Percentiles rank a stretch among this genome's conserved stretches.
phyloP scores from a whole-genome alignment of 2,797 vertebrate genomes.

The Octomys mimax region DNA sequence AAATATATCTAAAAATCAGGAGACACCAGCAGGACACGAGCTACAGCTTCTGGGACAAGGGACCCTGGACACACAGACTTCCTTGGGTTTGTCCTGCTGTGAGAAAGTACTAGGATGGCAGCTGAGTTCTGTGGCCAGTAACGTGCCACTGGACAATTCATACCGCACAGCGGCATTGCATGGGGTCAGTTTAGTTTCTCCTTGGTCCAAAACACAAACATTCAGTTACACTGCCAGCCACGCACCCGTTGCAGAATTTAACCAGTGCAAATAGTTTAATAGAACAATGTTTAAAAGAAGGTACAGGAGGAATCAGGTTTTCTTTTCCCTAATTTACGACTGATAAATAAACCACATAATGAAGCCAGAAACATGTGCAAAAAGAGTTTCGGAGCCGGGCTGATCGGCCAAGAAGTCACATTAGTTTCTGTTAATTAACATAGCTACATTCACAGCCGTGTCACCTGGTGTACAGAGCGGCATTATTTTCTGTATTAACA shows the following conservation, averaged over 20 bases:
- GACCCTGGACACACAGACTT: background rate
- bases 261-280: background rate
- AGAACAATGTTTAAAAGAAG: background rate
- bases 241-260: rapidly evolving
- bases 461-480: background rate
- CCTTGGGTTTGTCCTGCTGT: background rate
- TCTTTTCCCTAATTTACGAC: slow-evolving; percentile 3
- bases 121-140: background rate
- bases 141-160: background rate
- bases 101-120: background rate
- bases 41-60: background rate
- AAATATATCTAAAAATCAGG: background rate
- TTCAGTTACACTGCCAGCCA: background rate
- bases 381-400: background rate
- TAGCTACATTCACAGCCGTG: background rate
- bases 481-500: background rate
- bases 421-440: background rate
- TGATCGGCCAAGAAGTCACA: background rate
- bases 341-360: slow-evolving; percentile 11
- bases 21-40: background rate
- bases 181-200: background rate
- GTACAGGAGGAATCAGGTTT: background rate
- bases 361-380: slow-evolving; percentile 9
- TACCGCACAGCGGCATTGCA: background rate
- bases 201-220: background rate